Evolutionary conservation across 2,113 vertebrate species (phyloP).

Genomic region (Varanus komodoensis): DNA sequence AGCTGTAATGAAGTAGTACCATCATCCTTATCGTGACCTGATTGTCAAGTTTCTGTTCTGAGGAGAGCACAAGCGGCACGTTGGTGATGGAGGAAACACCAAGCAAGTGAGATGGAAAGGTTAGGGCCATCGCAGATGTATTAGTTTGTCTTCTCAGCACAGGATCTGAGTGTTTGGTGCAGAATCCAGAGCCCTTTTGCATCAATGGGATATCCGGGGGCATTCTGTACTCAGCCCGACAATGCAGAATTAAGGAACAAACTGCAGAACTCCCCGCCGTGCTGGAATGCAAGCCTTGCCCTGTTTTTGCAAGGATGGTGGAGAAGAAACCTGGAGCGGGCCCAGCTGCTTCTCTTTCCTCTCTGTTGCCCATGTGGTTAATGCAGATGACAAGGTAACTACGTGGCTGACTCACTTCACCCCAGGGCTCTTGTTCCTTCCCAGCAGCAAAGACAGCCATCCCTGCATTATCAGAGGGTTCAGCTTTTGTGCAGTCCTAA

Average conservation of each 20-base stretch:
- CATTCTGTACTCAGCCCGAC: background rate
- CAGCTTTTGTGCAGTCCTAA: accelerated
- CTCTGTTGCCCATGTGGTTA: conserved; percentile 13
- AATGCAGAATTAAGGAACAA: background rate
- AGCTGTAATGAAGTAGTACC: background rate
- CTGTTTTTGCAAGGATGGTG: too few relatives aligned
- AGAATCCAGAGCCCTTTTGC: background rate
- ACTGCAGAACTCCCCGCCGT: background rate
- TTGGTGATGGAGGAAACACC: background rate
- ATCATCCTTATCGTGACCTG: background rate
- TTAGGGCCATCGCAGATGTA: background rate
- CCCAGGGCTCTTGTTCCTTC: background rate
- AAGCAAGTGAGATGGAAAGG: background rate
- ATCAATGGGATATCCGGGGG: too few relatives aligned
- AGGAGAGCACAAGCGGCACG: too few relatives aligned
- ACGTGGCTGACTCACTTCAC: conserved; percentile 57
- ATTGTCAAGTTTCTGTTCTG: background rate
- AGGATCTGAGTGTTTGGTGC: background rate
- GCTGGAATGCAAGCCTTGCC: background rate
- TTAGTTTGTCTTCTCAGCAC: background rate
- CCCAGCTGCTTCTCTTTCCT: background rate
- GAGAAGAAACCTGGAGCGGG: background rate
- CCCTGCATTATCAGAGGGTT: accelerated
- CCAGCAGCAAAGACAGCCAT: conserved; percentile 7
- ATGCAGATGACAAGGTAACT: conserved; percentile 26